Evolutionary conservation across 2,797 vertebrate species (phyloP).

Genomic region (Ptychadena robeensis): DNA sequence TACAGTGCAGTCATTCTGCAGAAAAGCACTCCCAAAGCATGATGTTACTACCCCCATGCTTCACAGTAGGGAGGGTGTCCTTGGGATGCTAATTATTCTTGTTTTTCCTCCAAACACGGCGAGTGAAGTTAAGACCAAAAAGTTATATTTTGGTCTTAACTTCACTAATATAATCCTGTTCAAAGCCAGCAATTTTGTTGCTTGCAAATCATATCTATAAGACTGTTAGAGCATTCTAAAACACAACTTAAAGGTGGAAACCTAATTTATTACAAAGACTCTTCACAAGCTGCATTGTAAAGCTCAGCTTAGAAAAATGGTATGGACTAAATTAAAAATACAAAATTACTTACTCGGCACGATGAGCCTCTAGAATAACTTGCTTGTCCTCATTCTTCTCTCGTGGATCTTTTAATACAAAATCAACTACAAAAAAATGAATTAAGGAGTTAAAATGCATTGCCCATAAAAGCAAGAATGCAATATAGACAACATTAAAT

Average conservation of each 20-base stretch:
- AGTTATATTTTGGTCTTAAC: too few species aligned
- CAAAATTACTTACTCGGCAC: slow-evolving; percentile 82
- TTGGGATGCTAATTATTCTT: too few species aligned
- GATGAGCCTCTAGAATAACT: slow-evolving; percentile 74
- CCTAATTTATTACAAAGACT: not conserved
- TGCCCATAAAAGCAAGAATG: not conserved
- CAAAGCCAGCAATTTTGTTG: not conserved
- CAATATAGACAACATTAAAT: not conserved
- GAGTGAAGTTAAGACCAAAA: too few species aligned
- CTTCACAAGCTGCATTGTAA: not conserved
- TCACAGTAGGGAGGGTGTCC: too few species aligned
- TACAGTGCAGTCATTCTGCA: too few species aligned
- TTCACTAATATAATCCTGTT: not conserved
- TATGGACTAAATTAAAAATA: not conserved
- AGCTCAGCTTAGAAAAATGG: not conserved
- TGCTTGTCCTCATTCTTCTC: slow-evolving; percentile 71
- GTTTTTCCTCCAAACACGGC: too few species aligned
- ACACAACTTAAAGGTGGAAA: not conserved
- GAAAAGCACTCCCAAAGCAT: too few species aligned
- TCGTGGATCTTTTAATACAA: slow-evolving; percentile 78
- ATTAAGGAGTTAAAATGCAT: not conserved
- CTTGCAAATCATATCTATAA: not conserved
- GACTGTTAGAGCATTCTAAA: not conserved
- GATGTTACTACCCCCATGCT: too few species aligned
- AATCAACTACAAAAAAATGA: slow-evolving; percentile 79